Percentiles rank a stretch among this genome's conserved stretches.
phyloP scores from a whole-genome alignment of 2,113 vertebrate genomes.

The Plecotus auritus region DNA sequence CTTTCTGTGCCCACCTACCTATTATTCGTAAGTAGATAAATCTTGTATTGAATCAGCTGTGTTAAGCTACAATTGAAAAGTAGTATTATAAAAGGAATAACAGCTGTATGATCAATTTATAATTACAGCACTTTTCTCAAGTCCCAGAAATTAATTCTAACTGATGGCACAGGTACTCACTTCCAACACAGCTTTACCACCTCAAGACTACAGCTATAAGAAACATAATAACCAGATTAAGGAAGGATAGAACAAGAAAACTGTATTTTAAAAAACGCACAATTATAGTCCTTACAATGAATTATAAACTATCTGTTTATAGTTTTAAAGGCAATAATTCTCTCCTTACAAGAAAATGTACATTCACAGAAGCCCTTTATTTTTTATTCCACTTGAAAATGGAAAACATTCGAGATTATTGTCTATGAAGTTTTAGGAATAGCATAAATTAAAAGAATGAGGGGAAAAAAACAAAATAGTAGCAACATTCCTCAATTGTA shows the following conservation, averaged over 20 bases:
- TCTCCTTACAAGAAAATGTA: not conserved
- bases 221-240: not conserved
- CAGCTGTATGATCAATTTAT: not conserved
- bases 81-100: not conserved
- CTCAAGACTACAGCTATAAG: not conserved
- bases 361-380: not conserved
- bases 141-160: constrained; percentile 11
- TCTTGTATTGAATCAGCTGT: not conserved
- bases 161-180: not conserved
- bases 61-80: not conserved
- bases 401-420: not conserved
- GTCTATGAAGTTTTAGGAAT: not conserved
- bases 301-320: not conserved
- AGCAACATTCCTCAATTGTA: constrained; percentile 3
- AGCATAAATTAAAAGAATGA: not conserved
- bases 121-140: not conserved
- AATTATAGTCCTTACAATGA: not conserved
- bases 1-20: not conserved
- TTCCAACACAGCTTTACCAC: not conserved
- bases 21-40: not conserved
- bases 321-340: constrained; percentile 7
- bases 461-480: not conserved
- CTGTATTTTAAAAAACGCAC: not conserved
- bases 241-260: not conserved
- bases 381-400: constrained; percentile 29